Base-by-base conservation (phyloP, 2,797 vertebrate species). In the Melanotaenia boesemani region DNA sequence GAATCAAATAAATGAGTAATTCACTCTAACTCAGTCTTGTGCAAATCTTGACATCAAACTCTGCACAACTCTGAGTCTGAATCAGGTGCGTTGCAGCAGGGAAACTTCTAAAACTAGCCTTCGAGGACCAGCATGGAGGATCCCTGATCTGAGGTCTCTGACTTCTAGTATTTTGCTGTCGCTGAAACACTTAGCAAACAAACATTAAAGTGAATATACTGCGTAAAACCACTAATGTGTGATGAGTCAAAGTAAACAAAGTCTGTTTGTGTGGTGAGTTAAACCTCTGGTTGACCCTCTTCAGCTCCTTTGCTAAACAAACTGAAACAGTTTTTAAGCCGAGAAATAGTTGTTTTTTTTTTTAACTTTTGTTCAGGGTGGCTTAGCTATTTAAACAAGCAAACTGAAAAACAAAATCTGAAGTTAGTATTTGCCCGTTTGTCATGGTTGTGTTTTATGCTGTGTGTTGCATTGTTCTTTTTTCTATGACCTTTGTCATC, bases 81-180 rank as follows among this genome's bases (percentile, higher is more conserved):
- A n/a, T n/a, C n/a, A n/a, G n/a, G n/a, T n/a, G n/a, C n/a, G n/a
- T 26, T 26, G 24, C 24, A 26, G 24, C 24, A 26, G 24, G 24
- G 24, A 26, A 26, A 26, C 24, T 26, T 26, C 24, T 26, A 26
- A 26, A 26, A 26, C 24, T 26, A 26, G 24, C 24, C 24, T 24
- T 26, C 24, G 24, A 26, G 24, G 24, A 26, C 24, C 2, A 26
- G 24, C 24, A 26, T 26, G 24, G 26, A 26, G 26, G 26, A 26
- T 26, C 26, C 26, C 26, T 26, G 26, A 34, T 37, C 56, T 44
- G 56, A 18, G 48, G 37, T 44, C 18, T 58, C 46, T 72, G 70
- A 69, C 24, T 16, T 13, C 32, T 64, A 44, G 32, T 36, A 41
- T 74, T 68, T 68, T 74, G 41, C 69, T 61, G 62, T 84, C 74